phyloP scores from a whole-genome alignment of 2,888 invertebrate species.

The Drosophila histrio region DNA sequence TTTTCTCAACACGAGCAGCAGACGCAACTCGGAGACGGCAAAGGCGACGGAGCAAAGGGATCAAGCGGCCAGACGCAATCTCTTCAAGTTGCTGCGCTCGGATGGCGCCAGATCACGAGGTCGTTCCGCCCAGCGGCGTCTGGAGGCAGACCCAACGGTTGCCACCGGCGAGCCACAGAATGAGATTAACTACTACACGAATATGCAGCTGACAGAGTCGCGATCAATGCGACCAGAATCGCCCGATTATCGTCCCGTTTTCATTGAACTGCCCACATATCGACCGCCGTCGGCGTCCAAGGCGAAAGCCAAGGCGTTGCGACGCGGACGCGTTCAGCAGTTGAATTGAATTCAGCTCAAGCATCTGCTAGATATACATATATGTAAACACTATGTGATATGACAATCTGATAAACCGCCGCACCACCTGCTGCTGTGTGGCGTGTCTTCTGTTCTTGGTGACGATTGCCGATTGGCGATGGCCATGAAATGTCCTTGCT shows the following conservation, averaged over 20 bases:
- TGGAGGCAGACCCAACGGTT: neutral
- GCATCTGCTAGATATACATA: constrained; percentile 8
- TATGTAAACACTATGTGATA: constrained; percentile 69
- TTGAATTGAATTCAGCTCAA: constrained; percentile 22
- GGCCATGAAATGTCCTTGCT: neutral
- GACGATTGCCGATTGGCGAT: neutral
- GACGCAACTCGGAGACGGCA: constrained; percentile 30
- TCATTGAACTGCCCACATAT: constrained; percentile 87
- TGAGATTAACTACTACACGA: constrained; percentile 81
- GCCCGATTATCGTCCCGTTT: constrained; percentile 81
- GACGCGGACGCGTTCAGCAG: constrained; percentile 35
- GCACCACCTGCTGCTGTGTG: neutral
- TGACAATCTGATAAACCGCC: constrained; percentile 46
- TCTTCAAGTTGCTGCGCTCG: constrained; percentile 78
- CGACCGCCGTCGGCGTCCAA: constrained; percentile 81
- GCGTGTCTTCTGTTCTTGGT: neutral
- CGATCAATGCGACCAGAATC: constrained; percentile 78
- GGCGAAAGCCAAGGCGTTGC: constrained; percentile 16
- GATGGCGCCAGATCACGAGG: constrained; percentile 21
- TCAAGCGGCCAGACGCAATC: constrained; percentile 71
- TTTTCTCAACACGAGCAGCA: constrained; percentile 49
- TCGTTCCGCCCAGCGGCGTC: constrained; percentile 22
- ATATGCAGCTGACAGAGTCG: constrained; percentile 70
- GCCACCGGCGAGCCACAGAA: constrained; percentile 9
- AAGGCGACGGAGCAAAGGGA: constrained; percentile 42